Conservation (phyloP, 2,888 invertebrate species). For the Melieria picta region DNA sequence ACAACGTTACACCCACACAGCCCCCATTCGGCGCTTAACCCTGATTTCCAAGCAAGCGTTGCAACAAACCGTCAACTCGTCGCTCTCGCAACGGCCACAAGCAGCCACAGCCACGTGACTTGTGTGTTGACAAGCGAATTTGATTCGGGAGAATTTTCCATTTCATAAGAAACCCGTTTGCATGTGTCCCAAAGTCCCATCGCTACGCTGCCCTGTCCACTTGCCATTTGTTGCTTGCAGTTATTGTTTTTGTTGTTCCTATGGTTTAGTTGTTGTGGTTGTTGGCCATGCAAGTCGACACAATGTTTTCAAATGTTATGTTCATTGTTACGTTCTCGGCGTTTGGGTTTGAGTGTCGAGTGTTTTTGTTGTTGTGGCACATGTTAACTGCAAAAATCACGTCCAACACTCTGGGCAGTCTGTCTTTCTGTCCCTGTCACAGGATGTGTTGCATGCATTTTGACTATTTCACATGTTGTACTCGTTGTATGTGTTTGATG, state of each 20-base stretch:
- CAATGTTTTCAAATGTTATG: too few species aligned
- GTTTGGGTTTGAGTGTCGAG: too few species aligned
- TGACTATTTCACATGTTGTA: too few species aligned
- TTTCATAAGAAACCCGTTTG: slow-evolving; percentile 5
- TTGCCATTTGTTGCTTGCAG: not conserved
- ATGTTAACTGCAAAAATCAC: too few species aligned
- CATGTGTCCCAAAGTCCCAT: too few species aligned
- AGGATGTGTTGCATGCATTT: too few species aligned
- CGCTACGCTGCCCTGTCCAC: not conserved
- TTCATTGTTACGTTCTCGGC: too few species aligned
- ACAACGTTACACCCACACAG: not conserved
- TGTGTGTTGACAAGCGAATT: slow-evolving; percentile 8
- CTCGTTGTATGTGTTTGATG: too few species aligned
- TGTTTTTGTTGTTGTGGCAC: too few species aligned
- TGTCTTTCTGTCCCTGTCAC: too few species aligned
- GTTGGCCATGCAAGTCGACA: not conserved
- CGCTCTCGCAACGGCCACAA: not conserved
- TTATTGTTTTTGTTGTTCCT: not conserved
- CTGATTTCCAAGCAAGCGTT: too few species aligned
- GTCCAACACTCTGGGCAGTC: too few species aligned
- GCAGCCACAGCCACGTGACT: slow-evolving; percentile 18
- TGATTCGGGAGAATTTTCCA: slow-evolving; percentile 12
- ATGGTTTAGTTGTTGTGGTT: not conserved
- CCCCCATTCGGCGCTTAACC: not conserved
- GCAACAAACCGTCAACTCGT: not conserved